Percentiles rank a stretch among this genome's conserved stretches.
These are phyloP conservation scores for Drosophila mojavensis DNA, from an alignment of 1,140 invertebrate species.

Conservation along the genomic window DNA sequence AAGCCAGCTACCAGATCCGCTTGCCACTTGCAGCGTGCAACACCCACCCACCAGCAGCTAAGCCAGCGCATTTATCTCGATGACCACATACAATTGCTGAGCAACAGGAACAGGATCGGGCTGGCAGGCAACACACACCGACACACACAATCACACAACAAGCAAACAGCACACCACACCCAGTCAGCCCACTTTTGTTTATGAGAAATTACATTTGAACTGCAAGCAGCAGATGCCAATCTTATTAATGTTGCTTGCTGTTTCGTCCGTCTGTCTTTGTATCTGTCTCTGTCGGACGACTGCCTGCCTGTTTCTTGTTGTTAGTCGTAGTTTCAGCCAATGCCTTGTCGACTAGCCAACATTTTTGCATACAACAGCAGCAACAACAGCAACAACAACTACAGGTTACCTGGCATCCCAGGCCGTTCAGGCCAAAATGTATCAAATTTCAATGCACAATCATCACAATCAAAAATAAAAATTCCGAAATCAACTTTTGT, in stretches of 20 bases:
- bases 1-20: conserved; percentile 57
- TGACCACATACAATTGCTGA: conserved; percentile 60
- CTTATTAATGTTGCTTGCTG: conserved; percentile 72
- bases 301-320: conserved; percentile 17
- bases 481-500: conserved; percentile 78
- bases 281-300: not conserved
- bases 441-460: conserved; percentile 83
- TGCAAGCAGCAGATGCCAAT: conserved; percentile 80
- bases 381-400: conserved; percentile 16
- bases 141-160: not conserved
- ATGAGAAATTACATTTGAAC: conserved; percentile 82
- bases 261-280: conserved; percentile 7
- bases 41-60: conserved; percentile 46
- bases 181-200: conserved; percentile 75
- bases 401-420: conserved; percentile 23
- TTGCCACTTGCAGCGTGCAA: conserved; percentile 19
- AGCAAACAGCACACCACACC: conserved; percentile 54
- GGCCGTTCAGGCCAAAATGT: conserved; percentile 62
- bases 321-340: conserved; percentile 66
- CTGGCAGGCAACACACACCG: conserved; percentile 1
- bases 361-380: conserved; percentile 74
- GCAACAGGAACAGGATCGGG: conserved; percentile 9
- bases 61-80: conserved; percentile 62
- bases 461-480: conserved; percentile 83
- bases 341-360: conserved; percentile 81